Evolutionary conservation across 2,797 vertebrate species (phyloP).

Genomic region (Harpagifer antarcticus): DNA sequence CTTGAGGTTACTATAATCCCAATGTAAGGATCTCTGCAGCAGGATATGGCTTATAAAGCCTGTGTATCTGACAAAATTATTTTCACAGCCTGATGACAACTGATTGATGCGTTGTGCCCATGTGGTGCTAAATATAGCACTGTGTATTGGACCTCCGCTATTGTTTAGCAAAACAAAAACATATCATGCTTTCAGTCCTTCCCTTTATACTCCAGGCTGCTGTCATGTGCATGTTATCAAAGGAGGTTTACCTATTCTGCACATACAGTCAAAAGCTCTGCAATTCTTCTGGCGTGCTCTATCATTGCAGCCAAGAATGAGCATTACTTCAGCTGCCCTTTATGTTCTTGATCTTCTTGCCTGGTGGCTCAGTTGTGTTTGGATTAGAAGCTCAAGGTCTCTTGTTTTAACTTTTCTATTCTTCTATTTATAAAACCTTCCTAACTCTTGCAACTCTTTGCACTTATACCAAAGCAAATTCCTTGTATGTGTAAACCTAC

Average conservation of each 20-base stretch:
- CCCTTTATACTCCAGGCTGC: constrained; percentile 29
- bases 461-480: neutral
- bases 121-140: constrained; percentile 61
- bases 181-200: constrained; percentile 32
- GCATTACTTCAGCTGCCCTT: neutral
- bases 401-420: constrained; percentile 9
- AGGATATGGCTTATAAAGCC: constrained; percentile 24
- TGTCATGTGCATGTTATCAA: constrained; percentile 47
- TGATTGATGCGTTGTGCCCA: constrained; percentile 34
- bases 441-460: neutral
- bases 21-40: constrained; percentile 18
- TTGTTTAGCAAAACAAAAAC: constrained; percentile 48
- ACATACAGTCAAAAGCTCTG: neutral
- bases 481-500: too few species aligned
- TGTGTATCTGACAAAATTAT: constrained; percentile 23
- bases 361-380: neutral
- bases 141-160: constrained; percentile 47
- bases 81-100: constrained; percentile 32
- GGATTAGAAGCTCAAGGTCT: neutral
- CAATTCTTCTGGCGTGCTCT: constrained; percentile 3
- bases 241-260: neutral
- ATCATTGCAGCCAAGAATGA: neutral
- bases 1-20: constrained; percentile 3
- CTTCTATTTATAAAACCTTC: constrained; percentile 13
- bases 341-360: neutral